Evolutionary conservation across 2,113 vertebrate species (phyloP).

Genomic region (Isurus oxyrinchus): DNA sequence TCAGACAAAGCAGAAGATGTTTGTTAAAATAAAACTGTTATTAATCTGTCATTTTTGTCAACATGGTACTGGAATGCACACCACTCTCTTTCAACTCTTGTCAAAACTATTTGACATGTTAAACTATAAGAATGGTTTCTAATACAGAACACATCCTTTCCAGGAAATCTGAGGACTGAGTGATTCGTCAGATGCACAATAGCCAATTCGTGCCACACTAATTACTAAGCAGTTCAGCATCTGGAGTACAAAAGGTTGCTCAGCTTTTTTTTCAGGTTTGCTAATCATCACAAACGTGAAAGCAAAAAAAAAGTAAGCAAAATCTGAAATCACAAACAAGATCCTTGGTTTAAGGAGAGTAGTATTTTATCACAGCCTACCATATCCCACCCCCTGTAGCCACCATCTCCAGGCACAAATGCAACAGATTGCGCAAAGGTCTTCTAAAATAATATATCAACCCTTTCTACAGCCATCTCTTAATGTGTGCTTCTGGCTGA

Average conservation of each 20-base stretch:
- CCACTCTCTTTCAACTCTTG: not conserved
- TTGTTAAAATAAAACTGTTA: not conserved
- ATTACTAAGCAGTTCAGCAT: not conserved
- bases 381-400: not conserved
- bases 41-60: conserved; percentile 24
- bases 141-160: not conserved
- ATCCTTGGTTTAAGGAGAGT: not conserved
- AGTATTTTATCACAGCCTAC: not conserved
- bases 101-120: conserved; percentile 24
- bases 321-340: too few species aligned
- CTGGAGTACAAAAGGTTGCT: not conserved
- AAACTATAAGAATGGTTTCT: not conserved
- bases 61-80: not conserved
- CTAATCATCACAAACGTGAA: not conserved
- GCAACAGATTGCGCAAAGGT: not conserved
- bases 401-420: not conserved
- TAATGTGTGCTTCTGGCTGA: not conserved
- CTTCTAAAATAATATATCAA: not conserved
- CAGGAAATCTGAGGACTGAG: not conserved
- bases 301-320: too few species aligned
- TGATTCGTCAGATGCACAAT: not conserved
- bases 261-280: not conserved
- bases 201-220: not conserved
- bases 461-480: not conserved
- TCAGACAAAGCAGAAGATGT: not conserved